Evolutionary conservation across 1,140 invertebrate genomes (phyloP).

Genomic region (Thrips palmi): DNA sequence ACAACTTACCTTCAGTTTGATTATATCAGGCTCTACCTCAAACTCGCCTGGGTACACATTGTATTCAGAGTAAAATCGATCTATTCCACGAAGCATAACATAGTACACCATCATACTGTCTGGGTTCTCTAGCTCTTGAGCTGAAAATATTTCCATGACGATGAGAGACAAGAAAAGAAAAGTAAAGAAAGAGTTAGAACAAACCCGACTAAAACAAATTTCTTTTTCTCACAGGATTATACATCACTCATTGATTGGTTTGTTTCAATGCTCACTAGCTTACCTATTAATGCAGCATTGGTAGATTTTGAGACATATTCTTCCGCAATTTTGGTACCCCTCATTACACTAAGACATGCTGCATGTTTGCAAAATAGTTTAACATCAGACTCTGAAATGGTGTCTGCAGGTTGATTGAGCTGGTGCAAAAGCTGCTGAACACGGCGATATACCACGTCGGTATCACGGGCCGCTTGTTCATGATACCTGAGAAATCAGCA

Average conservation of each 20-base stretch:
- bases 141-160: too few relatives aligned
- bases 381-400: constrained; percentile 57
- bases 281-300: constrained; percentile 35
- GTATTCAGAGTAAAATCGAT: constrained; percentile 75
- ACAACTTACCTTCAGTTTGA: constrained; percentile 53
- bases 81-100: constrained; percentile 74
- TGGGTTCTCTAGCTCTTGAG: constrained; percentile 46
- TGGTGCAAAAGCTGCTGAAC: constrained; percentile 62
- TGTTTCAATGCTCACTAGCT: too few relatives aligned
- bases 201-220: too few relatives aligned
- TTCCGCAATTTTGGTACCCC: constrained; percentile 52
- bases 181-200: too few relatives aligned
- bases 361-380: constrained; percentile 74
- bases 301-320: constrained; percentile 48
- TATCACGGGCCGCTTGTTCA: constrained; percentile 64
- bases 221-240: too few relatives aligned
- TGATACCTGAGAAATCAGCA: constrained; percentile 48
- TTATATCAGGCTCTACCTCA: constrained; percentile 75
- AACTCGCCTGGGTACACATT: constrained; percentile 80
- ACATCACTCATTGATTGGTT: too few relatives aligned
- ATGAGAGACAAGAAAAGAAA: too few relatives aligned
- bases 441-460: constrained; percentile 58
- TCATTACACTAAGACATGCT: constrained; percentile 53
- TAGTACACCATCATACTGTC: constrained; percentile 81
- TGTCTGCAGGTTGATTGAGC: constrained; percentile 48